phyloP scores from a whole-genome alignment of 1,140 invertebrate species.

The Drepana arcuata region DNA sequence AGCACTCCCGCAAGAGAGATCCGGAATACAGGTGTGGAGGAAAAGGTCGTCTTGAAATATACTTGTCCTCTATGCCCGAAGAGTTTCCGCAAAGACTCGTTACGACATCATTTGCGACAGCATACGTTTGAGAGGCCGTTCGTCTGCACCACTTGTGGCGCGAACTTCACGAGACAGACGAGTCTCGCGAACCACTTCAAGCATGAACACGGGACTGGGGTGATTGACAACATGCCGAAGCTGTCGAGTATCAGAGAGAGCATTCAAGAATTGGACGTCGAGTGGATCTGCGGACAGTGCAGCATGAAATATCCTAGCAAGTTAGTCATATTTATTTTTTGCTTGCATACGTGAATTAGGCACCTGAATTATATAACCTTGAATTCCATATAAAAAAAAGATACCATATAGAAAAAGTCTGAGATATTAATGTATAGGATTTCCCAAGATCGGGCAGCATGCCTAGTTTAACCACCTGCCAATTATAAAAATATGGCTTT shows the following conservation, averaged over 20 bases:
- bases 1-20: conserved; percentile 41
- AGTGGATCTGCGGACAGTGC: conserved; percentile 30
- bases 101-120: conserved; percentile 79
- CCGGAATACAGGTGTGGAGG: conserved; percentile 34
- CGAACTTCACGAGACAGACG: conserved; percentile 77
- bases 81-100: conserved; percentile 77
- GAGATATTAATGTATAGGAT: too few relatives aligned
- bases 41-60: conserved; percentile 66
- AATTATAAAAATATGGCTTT: too few relatives aligned
- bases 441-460: too few relatives aligned
- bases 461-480: too few relatives aligned
- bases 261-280: conserved; percentile 8
- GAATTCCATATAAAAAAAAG: too few relatives aligned
- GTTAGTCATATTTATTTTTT: too few relatives aligned
- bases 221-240: conserved; percentile 9
- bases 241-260: conserved; percentile 7
- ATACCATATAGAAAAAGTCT: too few relatives aligned
- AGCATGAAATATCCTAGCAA: conserved; percentile 32
- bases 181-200: conserved; percentile 74
- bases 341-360: too few relatives aligned
- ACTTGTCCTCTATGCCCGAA: conserved; percentile 79
- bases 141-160: conserved; percentile 73
- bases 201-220: conserved; percentile 45
- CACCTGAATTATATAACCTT: too few relatives aligned
- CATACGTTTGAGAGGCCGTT: conserved; percentile 87